Base-by-base conservation (phyloP, 23 tunicate species). In the Halocynthia roretzi region DNA sequence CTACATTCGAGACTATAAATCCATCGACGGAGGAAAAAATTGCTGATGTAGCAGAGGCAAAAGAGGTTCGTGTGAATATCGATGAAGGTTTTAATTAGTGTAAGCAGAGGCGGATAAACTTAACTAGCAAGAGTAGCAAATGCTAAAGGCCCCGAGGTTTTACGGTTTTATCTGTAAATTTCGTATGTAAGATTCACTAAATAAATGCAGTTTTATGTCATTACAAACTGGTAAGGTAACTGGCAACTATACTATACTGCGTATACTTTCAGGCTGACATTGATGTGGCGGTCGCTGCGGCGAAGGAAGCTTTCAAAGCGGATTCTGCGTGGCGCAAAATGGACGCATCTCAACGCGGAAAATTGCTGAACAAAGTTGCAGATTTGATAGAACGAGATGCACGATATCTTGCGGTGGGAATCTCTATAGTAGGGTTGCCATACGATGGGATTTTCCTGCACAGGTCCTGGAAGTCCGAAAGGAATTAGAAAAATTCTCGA, bases 311-410 rank as follows among this genome's bases (percentile, higher is more conserved):
- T 7, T 91, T 91, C 54, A 70, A 71, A 51, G 52, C 63, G 8
- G 78, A 65, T 11, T 85, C 97, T 9, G 77, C 61, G 67, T 91
- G 97, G 97, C 65, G 97, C 54, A 71, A 64, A 55, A 91, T 77
- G 88, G 75, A 83, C 19, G 82, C 81, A 6, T 58, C 90, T 19
- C 62, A 79, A 50, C 82, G 97, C 54, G 83, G 83, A 15, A 49
- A 50, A 7, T 71, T 91, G 49, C 23, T 91, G 20, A 91, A 91
- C 67, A 86, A 77, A 75, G 48, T 91, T 51, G 97, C 97, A 1
- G 97, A 91, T 91, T 77, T 91, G 53, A 81, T 91, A 14, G 87
- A 85, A 71, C 62, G 89, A 53, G 86, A 91, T 53, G 78, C 89
- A 64, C 71, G 58, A 8, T 77, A 81, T 78, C 49, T 91, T 12